These are phyloP conservation scores for Stigmatopora argus DNA, from an alignment of 2,113 vertebrate genomes.

Conservation along the genomic window DNA sequence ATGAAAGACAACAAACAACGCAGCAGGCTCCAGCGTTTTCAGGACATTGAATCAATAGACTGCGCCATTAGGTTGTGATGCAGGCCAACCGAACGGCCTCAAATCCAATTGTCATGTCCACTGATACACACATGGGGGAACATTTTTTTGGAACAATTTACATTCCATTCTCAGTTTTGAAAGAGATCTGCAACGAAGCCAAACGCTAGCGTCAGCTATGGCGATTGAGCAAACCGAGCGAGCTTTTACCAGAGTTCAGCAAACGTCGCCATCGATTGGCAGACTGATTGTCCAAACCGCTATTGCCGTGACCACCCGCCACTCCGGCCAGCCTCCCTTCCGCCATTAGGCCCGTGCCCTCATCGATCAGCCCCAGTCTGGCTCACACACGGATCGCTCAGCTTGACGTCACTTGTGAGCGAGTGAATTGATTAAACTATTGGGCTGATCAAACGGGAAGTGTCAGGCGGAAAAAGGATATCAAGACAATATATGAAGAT, in stretches of 20 bases:
- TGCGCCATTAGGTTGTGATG: constrained; percentile 33
- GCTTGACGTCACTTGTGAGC: constrained; percentile 57
- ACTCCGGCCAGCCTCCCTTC: constrained; percentile 26
- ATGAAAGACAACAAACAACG: constrained; percentile 24
- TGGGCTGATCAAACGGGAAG: constrained; percentile 48
- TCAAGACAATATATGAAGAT: background rate
- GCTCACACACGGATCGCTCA: constrained; percentile 54
- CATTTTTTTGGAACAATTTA: constrained; percentile 29
- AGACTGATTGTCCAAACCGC: constrained; percentile 43
- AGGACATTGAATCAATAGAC: constrained; percentile 38
- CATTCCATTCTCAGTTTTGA: constrained; percentile 27
- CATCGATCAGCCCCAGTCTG: constrained; percentile 52
- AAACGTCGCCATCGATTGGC: constrained; percentile 57
- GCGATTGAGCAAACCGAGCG: constrained; percentile 41
- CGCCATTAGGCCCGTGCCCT: constrained; percentile 39
- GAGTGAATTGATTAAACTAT: constrained; percentile 62
- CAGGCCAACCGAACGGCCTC: constrained; percentile 46
- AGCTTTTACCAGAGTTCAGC: constrained; percentile 63
- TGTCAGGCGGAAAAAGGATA: constrained; percentile 14
- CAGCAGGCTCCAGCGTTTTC: constrained; percentile 30
- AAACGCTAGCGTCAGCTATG: constrained; percentile 50
- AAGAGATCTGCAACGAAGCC: constrained; percentile 33
- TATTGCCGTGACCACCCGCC: constrained; percentile 16
- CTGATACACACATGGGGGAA: constrained; percentile 9
- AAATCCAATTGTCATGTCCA: constrained; percentile 36